Percentiles rank a stretch among this genome's conserved stretches.
Evolutionary conservation across 2,797 vertebrate genomes (phyloP).

Genomic region (Cynopterus sphinx): DNA sequence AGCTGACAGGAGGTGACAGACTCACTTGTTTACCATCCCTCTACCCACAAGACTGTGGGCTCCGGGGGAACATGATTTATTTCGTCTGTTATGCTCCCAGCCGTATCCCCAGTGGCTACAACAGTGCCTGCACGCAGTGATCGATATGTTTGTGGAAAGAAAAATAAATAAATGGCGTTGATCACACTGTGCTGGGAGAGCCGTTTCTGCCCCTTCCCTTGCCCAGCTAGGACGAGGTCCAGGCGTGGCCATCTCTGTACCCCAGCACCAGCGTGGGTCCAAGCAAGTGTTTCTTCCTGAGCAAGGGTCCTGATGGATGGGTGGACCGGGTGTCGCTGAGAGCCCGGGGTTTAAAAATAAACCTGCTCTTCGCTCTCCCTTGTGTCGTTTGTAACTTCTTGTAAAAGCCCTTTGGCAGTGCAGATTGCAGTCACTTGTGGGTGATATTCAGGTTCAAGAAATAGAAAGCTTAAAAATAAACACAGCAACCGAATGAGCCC

Average conservation of each 20-base stretch:
- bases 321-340: not conserved
- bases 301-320: not conserved
- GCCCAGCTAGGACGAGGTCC: rapidly evolving
- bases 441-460: conserved; percentile 12
- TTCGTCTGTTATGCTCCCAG: not conserved
- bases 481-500: not conserved
- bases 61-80: not conserved
- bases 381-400: conserved; percentile 18
- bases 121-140: not conserved
- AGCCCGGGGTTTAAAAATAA: conserved; percentile 56
- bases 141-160: too few species aligned
- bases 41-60: not conserved
- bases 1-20: not conserved
- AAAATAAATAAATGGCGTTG: not conserved
- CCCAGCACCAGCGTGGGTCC: rapidly evolving
- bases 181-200: rapidly evolving
- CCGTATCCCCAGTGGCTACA: not conserved
- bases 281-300: not conserved
- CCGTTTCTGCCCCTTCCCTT: not conserved
- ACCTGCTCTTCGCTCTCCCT: not conserved
- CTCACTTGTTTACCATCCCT: not conserved
- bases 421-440: not conserved
- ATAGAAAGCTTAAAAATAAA: conserved; percentile 18
- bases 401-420: not conserved
- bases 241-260: not conserved